Conservation (phyloP, 92 coral and sea anemone species). For the Meandrina meandrites region DNA sequence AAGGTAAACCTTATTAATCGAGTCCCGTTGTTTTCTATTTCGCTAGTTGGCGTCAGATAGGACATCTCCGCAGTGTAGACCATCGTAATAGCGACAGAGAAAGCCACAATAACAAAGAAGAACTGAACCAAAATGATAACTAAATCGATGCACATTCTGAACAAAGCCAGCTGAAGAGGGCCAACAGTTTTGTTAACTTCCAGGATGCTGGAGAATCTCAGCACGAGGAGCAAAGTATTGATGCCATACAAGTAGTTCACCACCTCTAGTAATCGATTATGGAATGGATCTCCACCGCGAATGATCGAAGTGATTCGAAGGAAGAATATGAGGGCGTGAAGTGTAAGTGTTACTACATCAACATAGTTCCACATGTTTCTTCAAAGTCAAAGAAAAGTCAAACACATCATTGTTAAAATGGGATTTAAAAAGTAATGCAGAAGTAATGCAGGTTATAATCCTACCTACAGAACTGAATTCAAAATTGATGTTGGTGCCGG, state of each 20-base stretch:
- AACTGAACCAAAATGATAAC: constrained; percentile 28
- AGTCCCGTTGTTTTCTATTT: neutral
- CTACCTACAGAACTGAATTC: too few species aligned
- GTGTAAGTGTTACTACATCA: constrained; percentile 14
- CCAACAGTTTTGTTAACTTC: constrained; percentile 39
- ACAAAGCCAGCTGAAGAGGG: constrained; percentile 41
- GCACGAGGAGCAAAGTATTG: constrained; percentile 23
- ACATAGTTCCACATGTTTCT: constrained; percentile 46
- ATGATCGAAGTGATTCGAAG: constrained; percentile 20
- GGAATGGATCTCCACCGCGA: constrained; percentile 20
- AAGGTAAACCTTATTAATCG: neutral
- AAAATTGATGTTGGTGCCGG: neutral
- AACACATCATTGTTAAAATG: neutral
- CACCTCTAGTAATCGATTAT: constrained; percentile 15
- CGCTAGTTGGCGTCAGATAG: constrained; percentile 7
- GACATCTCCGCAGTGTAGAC: constrained; percentile 26
- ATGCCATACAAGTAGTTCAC: constrained; percentile 19
- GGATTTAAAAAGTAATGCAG: neutral
- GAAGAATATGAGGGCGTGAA: constrained; percentile 10
- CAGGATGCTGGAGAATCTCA: constrained; percentile 36
- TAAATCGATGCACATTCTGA: constrained; percentile 32
- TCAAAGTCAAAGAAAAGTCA: neutral
- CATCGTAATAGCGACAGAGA: constrained; percentile 37
- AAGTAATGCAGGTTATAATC: neutral
- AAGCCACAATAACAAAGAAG: constrained; percentile 32